A percentile compares a stretch with the other conserved stretches of the same genome.
Conservation (phyloP, 2,888 invertebrate species). For the Drosophila quasianomalipes region DNA sequence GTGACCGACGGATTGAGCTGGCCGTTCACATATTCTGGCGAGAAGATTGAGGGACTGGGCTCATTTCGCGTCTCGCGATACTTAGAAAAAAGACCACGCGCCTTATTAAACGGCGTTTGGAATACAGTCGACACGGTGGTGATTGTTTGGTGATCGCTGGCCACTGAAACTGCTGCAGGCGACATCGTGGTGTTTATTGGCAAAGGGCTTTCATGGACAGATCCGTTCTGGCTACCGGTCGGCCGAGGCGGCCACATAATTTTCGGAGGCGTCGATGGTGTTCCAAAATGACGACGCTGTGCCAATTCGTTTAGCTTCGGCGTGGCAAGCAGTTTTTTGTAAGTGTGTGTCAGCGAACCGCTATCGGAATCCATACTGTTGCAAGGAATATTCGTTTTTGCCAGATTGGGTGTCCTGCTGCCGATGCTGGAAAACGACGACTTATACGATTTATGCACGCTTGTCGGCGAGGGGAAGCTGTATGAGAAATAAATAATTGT, state of each 20-base stretch:
- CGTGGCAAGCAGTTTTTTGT: conserved; percentile 43
- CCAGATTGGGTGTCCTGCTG: conserved; percentile 1
- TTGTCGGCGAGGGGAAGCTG: conserved; percentile 83
- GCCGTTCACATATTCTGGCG: conserved; percentile 7
- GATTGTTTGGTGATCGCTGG: conserved; percentile 27
- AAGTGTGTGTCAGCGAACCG: conserved; percentile 7
- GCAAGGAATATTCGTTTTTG: neutral
- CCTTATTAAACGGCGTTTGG: conserved; percentile 69
- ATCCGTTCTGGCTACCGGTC: conserved; percentile 3
- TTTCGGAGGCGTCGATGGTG: conserved; percentile 22
- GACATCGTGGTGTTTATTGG: neutral
- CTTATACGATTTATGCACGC: conserved; percentile 68
- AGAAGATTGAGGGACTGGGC: conserved; percentile 9
- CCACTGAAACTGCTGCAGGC: conserved; percentile 24
- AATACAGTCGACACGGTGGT: conserved; percentile 27
- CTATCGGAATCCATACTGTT: conserved; percentile 16
- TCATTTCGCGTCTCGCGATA: conserved; percentile 66
- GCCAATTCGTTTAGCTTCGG: conserved; percentile 45
- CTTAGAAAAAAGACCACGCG: conserved; percentile 70
- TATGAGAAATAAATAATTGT: neutral
- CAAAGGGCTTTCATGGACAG: neutral
- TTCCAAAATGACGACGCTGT: neutral
- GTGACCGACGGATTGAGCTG: conserved; percentile 1
- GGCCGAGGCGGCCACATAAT: neutral
- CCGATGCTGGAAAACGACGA: conserved; percentile 10